phyloP scores from a whole-genome alignment of 2,888 invertebrate species.

The Cataglyphis cursor region DNA sequence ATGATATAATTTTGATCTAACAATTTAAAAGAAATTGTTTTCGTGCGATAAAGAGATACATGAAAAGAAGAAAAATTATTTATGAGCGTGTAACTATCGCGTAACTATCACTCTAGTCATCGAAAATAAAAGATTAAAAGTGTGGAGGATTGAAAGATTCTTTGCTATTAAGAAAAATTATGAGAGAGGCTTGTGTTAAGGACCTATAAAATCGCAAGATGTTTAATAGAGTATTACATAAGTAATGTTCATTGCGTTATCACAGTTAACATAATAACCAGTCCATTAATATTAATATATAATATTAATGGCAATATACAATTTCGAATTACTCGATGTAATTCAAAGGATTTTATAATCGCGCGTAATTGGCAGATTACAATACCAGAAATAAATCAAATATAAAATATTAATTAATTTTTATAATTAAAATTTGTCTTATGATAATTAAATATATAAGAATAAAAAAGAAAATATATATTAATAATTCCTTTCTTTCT shows the following conservation, averaged over 20 bases:
- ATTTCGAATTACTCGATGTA: conserved; percentile 2
- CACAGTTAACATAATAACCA: neutral
- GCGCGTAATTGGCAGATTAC: neutral
- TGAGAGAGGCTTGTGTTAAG: neutral
- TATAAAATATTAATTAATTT: conserved; percentile 21
- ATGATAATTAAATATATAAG: neutral
- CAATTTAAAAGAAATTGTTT: neutral
- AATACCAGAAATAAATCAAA: neutral
- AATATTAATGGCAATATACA: neutral
- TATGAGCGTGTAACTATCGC: neutral
- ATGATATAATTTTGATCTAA: conserved; percentile 19
- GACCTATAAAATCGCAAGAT: neutral
- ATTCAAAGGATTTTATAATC: neutral
- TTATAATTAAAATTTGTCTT: neutral
- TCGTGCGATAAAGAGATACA: neutral
- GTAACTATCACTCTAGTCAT: neutral
- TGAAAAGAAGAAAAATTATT: neutral
- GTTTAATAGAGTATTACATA: conserved; percentile 34
- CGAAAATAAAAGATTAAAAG: neutral
- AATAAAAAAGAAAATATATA: neutral
- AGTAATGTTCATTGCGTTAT: neutral
- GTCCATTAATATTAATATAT: neutral
- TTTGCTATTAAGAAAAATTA: neutral
- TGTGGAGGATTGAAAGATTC: conserved; percentile 7
- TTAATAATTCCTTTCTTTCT: neutral